Evolutionary conservation across 2,888 invertebrate species (phyloP).

Genomic region (Pristionchus exspectatus): DNA sequence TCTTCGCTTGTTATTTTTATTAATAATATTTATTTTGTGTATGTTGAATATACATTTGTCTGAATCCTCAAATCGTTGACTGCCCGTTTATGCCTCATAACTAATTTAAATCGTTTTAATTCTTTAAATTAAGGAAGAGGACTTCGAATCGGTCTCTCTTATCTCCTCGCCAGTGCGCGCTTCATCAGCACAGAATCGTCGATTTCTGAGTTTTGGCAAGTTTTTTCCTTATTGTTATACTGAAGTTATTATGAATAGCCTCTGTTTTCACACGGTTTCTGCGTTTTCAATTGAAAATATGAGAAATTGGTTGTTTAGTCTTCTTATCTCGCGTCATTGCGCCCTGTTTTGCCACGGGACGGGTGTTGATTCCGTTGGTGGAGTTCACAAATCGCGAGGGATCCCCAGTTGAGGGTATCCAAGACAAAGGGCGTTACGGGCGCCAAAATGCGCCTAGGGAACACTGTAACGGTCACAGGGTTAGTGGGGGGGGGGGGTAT

Average conservation of each 20-base stretch:
- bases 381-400: neutral
- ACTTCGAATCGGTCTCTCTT: slow-evolving; percentile 62
- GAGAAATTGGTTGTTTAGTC: neutral
- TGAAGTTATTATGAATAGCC: neutral
- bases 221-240: neutral
- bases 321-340: neutral
- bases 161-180: slow-evolving; percentile 59
- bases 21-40: too few relatives aligned
- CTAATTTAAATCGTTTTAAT: too few relatives aligned
- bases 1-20: too few relatives aligned
- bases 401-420: neutral
- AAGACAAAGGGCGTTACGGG: neutral
- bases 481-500: too few relatives aligned
- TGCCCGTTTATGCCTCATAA: too few relatives aligned
- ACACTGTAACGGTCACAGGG: too few relatives aligned
- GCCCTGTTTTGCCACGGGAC: neutral
- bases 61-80: too few relatives aligned
- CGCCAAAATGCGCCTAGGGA: neutral
- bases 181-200: slow-evolving; percentile 48
- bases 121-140: slow-evolving; percentile 56
- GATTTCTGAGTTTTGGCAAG: slow-evolving; percentile 49
- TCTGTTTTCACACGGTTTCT: too few relatives aligned
- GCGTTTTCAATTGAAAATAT: neutral
- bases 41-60: too few relatives aligned
- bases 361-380: neutral